Conservation (phyloP, 2,888 invertebrate species). For the Nebria salina region DNA sequence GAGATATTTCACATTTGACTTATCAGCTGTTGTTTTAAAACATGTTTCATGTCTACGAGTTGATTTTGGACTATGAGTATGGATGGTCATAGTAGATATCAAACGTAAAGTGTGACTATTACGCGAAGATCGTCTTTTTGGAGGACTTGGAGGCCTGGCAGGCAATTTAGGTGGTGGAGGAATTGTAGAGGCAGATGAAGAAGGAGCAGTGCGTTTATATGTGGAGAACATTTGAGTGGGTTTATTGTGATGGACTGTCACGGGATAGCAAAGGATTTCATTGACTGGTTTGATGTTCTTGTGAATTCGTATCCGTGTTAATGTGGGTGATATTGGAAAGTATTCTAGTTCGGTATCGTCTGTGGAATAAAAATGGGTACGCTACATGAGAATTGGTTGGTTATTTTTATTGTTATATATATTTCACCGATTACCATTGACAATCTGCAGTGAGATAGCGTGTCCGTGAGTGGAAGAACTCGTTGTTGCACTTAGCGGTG, state of each 20-base stretch:
- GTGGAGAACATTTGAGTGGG: conserved; percentile 67
- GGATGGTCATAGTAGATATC: conserved; percentile 67
- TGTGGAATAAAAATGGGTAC: conserved; percentile 64
- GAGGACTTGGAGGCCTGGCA: conserved; percentile 74
- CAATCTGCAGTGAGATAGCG: conserved; percentile 27
- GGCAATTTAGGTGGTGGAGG: conserved; percentile 55
- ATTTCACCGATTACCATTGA: conserved; percentile 34
- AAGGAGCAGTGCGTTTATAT: conserved; percentile 70
- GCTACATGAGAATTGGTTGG: conserved; percentile 13
- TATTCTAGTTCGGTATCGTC: conserved; percentile 83
- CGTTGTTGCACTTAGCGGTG: conserved; percentile 40
- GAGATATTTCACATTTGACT: conserved; percentile 69
- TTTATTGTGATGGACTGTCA: conserved; percentile 60
- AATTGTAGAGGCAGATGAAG: conserved; percentile 57
- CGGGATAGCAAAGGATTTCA: conserved; percentile 73
- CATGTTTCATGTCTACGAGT: conserved; percentile 65
- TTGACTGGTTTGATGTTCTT: conserved; percentile 67
- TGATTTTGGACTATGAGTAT: conserved; percentile 52
- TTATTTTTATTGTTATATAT: conserved; percentile 18
- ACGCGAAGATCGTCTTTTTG: conserved; percentile 79
- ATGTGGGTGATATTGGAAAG: conserved; percentile 81
- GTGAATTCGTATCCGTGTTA: conserved; percentile 82
- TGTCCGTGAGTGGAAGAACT: conserved; percentile 38
- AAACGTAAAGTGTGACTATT: conserved; percentile 75
- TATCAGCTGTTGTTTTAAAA: conserved; percentile 60